Percentiles rank a stretch among this genome's conserved stretches.
Evolutionary conservation across 2,113 vertebrate genomes (phyloP).

Genomic region (Diadophis punctatus): DNA sequence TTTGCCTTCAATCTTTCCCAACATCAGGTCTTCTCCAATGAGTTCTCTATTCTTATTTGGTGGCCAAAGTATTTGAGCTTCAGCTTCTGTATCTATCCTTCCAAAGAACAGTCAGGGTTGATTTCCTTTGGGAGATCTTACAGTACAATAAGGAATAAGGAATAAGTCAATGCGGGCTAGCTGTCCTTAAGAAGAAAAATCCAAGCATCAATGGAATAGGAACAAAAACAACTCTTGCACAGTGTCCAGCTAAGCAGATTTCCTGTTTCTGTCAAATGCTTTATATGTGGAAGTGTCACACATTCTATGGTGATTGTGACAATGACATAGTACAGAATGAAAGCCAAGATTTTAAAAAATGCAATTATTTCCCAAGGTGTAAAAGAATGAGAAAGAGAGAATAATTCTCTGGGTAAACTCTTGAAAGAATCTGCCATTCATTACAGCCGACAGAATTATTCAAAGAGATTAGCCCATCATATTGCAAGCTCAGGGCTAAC

Average conservation of each 20-base stretch:
- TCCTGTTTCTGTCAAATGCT: neutral
- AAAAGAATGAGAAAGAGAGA: neutral
- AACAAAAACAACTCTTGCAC: neutral
- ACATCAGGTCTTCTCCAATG: neutral
- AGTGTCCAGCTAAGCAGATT: neutral
- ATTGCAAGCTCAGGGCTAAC: neutral
- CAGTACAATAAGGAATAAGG: neutral
- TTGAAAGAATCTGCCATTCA: neutral
- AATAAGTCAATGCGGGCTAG: neutral
- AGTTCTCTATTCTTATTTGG: neutral
- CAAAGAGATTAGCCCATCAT: neutral
- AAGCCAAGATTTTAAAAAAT: conserved; percentile 5
- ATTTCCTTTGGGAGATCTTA: neutral
- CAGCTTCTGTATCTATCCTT: neutral
- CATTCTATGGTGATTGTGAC: neutral
- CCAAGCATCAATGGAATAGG: neutral
- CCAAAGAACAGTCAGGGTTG: neutral
- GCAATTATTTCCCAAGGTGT: neutral
- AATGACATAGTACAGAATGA: neutral
- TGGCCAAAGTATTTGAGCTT: neutral
- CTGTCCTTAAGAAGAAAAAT: neutral
- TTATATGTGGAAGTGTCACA: neutral
- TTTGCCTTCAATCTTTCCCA: neutral
- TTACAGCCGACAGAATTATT: neutral
- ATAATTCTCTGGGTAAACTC: neutral